Evolutionary conservation across 92 coral and sea anemone species (phyloP), one percentile per base, ranked within the genome.

Genomic region (Galaxea fascicularis): DNA sequence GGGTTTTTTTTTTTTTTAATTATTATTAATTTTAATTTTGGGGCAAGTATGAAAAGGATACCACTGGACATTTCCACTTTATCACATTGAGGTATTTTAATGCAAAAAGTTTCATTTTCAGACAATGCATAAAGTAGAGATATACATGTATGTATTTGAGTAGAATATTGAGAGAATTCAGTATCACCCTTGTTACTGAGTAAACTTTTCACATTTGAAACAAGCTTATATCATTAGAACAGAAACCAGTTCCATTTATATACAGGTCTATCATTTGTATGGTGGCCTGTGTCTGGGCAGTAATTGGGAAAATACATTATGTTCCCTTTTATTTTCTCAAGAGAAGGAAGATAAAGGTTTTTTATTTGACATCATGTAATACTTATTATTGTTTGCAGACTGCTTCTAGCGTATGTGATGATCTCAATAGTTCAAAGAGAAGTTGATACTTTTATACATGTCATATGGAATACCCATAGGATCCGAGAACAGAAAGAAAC

Each of bases 401-500:
- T 71, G 12, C 75, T 71, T 30, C 18, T 71, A 30, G 75, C 75
- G 39, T 71, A 71, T 46, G 75, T 65, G 71, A 65, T 65, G 3
- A 65, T 65, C 39, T 5, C 71, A 26, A 65, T 21, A 65, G 41
- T 65, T 71, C 75, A 31, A 71, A 71, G 56, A 30, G 75, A 71
- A 71, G 54, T 71, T 15, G 53, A 71, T 41, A 46, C 75, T 15
- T 71, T 71, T n/a, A 30, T 71, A 71, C 39, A 71, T 71, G 75
- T 71, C 39, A 30, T 71, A 71, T 71, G 75, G 75, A 71, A 71
- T 30, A 71, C 39, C 39, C 75, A 71, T 24, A 71, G 75, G 75
- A 71, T 71, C 75, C 75, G 75, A 22, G 75, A 35, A 30, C 75
- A 71, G n/a, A 71, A 71, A 71, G 39, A 71, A 26, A 71, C 75